A percentile compares a stretch with the other conserved stretches of the same genome.
phyloP scores from a whole-genome alignment of 1,140 invertebrate species.

The Bathynomus jamesi region DNA sequence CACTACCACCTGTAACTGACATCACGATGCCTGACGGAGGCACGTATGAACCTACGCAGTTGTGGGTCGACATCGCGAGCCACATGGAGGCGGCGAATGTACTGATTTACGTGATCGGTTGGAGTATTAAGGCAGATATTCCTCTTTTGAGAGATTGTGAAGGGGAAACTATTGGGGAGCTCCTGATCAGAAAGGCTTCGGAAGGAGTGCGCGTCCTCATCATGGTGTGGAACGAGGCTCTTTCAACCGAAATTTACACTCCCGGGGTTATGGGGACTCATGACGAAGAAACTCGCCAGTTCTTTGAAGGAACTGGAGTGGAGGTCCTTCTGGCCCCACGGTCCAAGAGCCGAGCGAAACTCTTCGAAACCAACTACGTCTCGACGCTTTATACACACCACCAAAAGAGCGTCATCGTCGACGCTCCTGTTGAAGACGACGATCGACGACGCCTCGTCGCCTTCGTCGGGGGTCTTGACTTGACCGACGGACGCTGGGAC shows the following conservation, averaged over 20 bases:
- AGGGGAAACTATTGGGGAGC: constrained; percentile 30
- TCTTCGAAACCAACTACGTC: constrained; percentile 35
- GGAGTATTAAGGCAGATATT: constrained; percentile 36
- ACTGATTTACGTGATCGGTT: constrained; percentile 38
- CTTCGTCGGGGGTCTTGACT: constrained; percentile 37
- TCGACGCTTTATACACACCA: constrained; percentile 38
- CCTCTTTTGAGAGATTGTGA: constrained; percentile 30
- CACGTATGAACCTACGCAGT: constrained; percentile 29
- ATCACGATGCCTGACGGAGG: constrained; percentile 18
- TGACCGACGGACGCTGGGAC: constrained; percentile 39
- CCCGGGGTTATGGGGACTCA: constrained; percentile 39
- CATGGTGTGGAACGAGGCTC: constrained; percentile 38
- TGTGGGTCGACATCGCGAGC: constrained; percentile 33
- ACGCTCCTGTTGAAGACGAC: constrained; percentile 24
- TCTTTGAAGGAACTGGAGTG: constrained; percentile 37
- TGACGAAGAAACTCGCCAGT: constrained; percentile 38
- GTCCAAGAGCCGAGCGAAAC: constrained; percentile 28
- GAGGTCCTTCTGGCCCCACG: constrained; percentile 34
- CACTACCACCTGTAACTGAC: constrained; percentile 29
- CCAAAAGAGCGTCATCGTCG: constrained; percentile 37
- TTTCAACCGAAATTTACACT: constrained; percentile 33
- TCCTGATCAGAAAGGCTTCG: constrained; percentile 35
- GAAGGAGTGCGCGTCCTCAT: constrained; percentile 37
- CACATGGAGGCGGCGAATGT: constrained; percentile 32
- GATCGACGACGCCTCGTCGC: constrained; percentile 31